phyloP scores from a whole-genome alignment of 2,113 vertebrate genomes.

The Ctenodactylus gundi region DNA sequence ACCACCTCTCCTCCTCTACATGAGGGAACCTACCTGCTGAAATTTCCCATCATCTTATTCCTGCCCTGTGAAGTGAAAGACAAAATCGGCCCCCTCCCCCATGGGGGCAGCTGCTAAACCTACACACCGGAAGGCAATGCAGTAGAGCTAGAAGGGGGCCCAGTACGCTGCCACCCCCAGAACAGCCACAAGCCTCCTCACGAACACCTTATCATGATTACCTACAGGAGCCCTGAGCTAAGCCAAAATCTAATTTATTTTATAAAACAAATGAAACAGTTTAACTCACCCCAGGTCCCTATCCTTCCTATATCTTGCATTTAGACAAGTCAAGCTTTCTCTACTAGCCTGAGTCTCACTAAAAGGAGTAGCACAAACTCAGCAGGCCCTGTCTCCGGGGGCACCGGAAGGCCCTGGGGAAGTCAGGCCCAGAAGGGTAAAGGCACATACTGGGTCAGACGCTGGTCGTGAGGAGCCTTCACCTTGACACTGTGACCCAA shows the following conservation, averaged over 20 bases:
- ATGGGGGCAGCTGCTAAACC: neutral
- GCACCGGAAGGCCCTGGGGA: too few species aligned
- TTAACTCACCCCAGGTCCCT: neutral
- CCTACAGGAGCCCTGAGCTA: too few species aligned
- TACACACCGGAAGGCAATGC: accelerated
- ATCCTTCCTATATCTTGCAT: neutral
- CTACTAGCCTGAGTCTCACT: neutral
- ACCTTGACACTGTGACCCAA: too few species aligned
- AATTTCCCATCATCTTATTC: neutral
- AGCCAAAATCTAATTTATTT: neutral
- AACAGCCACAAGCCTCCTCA: neutral
- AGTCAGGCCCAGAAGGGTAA: too few species aligned
- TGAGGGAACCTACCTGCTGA: neutral
- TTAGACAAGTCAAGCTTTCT: neutral
- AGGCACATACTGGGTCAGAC: too few species aligned
- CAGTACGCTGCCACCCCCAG: accelerated
- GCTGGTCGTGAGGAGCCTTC: too few species aligned
- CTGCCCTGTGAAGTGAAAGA: neutral
- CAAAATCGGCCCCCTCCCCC: neutral
- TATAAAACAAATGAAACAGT: neutral
- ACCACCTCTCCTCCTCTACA: neutral
- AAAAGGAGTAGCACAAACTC: neutral
- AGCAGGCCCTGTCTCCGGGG: too few species aligned
- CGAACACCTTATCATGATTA: neutral
- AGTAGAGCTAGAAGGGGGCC: neutral